A percentile compares a stretch with the other conserved stretches of the same genome.
Evolutionary conservation across 2,113 vertebrate genomes (phyloP).

Genomic region (Mola mola): DNA sequence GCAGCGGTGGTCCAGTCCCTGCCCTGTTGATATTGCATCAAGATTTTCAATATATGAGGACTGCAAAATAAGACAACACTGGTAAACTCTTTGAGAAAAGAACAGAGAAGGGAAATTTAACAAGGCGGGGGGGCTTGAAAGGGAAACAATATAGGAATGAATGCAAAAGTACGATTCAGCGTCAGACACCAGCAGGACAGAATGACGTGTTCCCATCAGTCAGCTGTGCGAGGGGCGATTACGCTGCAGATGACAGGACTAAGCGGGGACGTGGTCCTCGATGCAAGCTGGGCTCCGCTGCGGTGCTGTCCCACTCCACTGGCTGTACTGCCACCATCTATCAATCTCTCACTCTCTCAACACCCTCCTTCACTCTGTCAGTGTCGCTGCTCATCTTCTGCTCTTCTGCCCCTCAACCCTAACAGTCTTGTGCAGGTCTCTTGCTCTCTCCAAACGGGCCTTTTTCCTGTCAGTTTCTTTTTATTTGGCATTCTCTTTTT

Average conservation of each 20-base stretch:
- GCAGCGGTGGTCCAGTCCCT: too few relatives aligned
- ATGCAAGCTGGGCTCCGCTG: conserved; percentile 28
- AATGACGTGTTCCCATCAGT: conserved; percentile 6
- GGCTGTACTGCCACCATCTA: conserved; percentile 58
- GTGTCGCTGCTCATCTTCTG: conserved; percentile 56
- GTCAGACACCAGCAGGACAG: neutral
- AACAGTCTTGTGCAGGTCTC: conserved; percentile 11
- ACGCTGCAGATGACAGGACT: conserved; percentile 25
- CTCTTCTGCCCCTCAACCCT: conserved; percentile 6
- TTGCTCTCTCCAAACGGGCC: conserved; percentile 5
- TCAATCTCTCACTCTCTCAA: conserved; percentile 54
- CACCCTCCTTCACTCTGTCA: conserved; percentile 45
- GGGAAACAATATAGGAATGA: too few relatives aligned
- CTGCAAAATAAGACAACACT: too few relatives aligned
- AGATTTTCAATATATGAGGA: too few relatives aligned
- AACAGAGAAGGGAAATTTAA: too few relatives aligned
- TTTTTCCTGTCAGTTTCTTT: conserved; percentile 21
- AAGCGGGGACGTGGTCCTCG: conserved; percentile 25
- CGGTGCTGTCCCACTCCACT: conserved; percentile 36
- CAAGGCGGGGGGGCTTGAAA: too few relatives aligned
- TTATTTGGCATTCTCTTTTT: neutral
- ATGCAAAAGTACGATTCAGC: conserved; percentile 6
- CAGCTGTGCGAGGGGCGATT: conserved; percentile 31
- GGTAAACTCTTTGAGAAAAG: too few relatives aligned
- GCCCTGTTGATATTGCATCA: too few relatives aligned